phyloP scores from a whole-genome alignment of 1,140 invertebrate genomes.

The Neodiprion pinetum region DNA sequence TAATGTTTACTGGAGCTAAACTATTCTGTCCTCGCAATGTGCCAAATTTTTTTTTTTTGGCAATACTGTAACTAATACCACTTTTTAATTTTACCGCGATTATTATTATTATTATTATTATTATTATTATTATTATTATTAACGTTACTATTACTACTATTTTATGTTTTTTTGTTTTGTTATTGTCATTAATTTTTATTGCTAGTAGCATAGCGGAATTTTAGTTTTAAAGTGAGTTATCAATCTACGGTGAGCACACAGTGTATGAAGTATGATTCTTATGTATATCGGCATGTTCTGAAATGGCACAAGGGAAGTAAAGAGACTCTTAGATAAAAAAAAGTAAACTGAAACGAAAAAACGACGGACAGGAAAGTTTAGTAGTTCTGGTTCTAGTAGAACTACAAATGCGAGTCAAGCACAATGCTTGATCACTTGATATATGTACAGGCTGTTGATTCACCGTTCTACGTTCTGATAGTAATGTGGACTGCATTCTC shows the following conservation, averaged over 20 bases:
- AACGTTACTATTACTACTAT: too few species aligned
- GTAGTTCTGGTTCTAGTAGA: neutral
- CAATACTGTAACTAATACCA: neutral
- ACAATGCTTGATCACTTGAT: neutral
- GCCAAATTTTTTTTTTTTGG: constrained; percentile 28
- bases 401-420: neutral
- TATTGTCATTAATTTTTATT: too few species aligned
- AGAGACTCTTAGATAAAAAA: neutral
- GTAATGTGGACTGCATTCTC: neutral
- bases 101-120: constrained; percentile 1
- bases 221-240: too few species aligned
- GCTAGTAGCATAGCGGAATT: too few species aligned
- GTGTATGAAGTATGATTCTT: too few species aligned
- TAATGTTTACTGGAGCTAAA: constrained; percentile 21
- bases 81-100: neutral
- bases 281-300: neutral
- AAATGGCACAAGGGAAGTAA: neutral
- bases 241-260: too few species aligned
- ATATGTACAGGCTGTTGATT: neutral
- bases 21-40: constrained; percentile 29
- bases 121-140: neutral
- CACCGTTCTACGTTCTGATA: neutral
- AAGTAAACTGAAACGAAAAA: neutral
- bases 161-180: too few species aligned
- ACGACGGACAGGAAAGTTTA: constrained; percentile 1